Conservation (phyloP, 2,113 vertebrate species). For the Bucco capensis region DNA sequence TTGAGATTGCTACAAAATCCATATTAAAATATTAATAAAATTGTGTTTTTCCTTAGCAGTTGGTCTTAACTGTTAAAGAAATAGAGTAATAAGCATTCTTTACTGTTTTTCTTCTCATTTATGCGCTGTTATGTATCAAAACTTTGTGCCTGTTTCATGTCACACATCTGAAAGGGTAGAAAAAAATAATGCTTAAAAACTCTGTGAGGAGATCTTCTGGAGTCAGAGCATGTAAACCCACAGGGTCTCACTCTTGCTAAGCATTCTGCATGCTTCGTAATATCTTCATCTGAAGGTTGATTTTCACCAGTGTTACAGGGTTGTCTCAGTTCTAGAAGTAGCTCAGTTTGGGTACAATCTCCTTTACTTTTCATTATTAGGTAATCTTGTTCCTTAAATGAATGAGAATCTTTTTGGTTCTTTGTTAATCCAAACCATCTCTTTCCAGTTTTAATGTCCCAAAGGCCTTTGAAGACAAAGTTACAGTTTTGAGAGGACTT, state of each 20-base stretch:
- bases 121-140: not conserved
- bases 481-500: not conserved
- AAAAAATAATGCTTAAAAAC: not conserved
- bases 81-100: not conserved
- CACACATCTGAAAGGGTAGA: not conserved
- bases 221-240: not conserved
- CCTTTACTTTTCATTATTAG: not conserved
- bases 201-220: not conserved
- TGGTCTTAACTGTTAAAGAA: not conserved
- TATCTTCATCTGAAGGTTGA: not conserved
- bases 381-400: not conserved
- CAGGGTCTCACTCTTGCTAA: not conserved
- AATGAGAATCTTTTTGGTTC: not conserved
- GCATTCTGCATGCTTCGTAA: not conserved
- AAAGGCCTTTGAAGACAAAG: not conserved
- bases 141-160: not conserved
- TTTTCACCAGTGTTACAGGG: not conserved
- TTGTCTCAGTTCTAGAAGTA: not conserved
- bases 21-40: not conserved
- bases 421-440: accelerated
- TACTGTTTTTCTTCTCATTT: not conserved
- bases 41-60: not conserved
- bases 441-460: not conserved
- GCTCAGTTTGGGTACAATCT: not conserved
- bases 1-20: not conserved